Percentiles rank a stretch among this genome's conserved stretches.
phyloP scores from a whole-genome alignment of 2,888 invertebrate species.

The Spilosoma lubricipeda region DNA sequence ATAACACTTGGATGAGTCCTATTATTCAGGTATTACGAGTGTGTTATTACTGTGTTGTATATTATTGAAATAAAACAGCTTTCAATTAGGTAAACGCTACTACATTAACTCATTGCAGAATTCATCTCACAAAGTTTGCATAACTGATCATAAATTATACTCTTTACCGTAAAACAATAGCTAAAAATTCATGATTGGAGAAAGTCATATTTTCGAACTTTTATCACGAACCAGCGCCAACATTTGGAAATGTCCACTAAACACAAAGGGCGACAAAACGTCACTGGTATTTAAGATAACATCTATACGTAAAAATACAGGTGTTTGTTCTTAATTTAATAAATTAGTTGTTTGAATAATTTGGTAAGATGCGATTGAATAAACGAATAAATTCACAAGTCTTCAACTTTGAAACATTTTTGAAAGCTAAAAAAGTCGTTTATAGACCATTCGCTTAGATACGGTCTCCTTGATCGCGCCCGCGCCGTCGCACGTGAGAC shows the following conservation, averaged over 20 bases:
- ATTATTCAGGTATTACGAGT: not conserved
- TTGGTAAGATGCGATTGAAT: not conserved
- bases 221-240: conserved; percentile 53
- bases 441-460: too few relatives aligned
- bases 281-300: not conserved
- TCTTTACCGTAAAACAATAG: conserved; percentile 29
- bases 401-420: too few relatives aligned
- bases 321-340: too few relatives aligned
- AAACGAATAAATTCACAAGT: not conserved
- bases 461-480: too few relatives aligned
- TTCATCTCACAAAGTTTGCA: not conserved
- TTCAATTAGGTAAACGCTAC: not conserved
- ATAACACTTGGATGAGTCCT: not conserved
- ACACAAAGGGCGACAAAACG: conserved; percentile 41
- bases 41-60: not conserved
- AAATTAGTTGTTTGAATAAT: not conserved
- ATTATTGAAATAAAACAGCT: not conserved
- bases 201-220: conserved; percentile 26
- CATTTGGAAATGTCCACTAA: conserved; percentile 61
- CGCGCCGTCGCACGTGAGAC: too few relatives aligned
- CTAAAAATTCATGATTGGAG: conserved; percentile 29
- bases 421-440: too few relatives aligned
- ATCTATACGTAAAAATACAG: too few relatives aligned
- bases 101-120: conserved; percentile 6
- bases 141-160: conserved; percentile 1